Conservation (phyloP, 1,140 invertebrate species). For the Lycorma delicatula region DNA sequence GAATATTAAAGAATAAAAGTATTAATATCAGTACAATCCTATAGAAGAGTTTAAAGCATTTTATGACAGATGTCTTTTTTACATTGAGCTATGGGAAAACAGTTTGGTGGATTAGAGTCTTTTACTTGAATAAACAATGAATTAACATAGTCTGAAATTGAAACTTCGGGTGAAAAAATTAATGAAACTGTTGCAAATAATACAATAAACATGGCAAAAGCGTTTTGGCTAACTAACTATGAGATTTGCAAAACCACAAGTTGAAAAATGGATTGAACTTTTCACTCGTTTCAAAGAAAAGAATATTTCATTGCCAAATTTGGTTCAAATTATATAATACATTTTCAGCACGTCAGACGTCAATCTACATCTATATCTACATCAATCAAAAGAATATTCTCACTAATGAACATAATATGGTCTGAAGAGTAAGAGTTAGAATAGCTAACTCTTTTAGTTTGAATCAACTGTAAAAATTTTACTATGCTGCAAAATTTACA, state of each 20-base stretch:
- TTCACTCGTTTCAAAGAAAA: constrained; percentile 19
- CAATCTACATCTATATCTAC: constrained; percentile 21
- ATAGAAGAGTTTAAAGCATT: no score
- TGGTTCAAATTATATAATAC: constrained; percentile 20
- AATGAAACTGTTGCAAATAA: background rate
- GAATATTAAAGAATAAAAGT: no score
- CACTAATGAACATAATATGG: constrained; percentile 22
- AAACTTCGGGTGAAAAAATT: background rate
- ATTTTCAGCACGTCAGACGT: no score
- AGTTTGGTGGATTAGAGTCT: background rate
- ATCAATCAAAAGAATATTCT: constrained; percentile 24
- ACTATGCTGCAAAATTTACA: background rate
- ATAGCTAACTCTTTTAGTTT: constrained; percentile 16
- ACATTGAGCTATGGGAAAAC: background rate
- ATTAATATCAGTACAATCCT: no score
- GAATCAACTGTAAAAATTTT: no score
- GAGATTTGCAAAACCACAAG: constrained; percentile 16
- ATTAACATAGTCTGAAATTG: background rate
- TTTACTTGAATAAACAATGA: background rate
- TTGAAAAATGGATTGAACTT: constrained; percentile 23
- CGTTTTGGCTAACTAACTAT: constrained; percentile 10
- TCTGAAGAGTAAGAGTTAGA: constrained; percentile 15
- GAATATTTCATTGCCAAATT: constrained; percentile 16
- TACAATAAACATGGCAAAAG: background rate
- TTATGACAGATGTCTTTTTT: no score